phyloP scores from a whole-genome alignment of 2,113 vertebrate species.

The Osmerus mordax region DNA sequence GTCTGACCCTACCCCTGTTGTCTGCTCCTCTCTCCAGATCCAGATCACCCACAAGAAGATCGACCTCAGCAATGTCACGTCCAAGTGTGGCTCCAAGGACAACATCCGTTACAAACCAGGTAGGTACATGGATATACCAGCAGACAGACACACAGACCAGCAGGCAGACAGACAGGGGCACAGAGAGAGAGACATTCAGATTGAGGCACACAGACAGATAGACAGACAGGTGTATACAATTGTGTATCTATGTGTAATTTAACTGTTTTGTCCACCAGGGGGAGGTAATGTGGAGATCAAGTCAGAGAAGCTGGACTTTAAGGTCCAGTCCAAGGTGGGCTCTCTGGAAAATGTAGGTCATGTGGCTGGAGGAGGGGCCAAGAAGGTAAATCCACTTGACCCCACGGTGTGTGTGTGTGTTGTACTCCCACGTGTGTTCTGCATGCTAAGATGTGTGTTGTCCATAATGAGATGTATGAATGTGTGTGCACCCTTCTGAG shows the following conservation, averaged over 20 bases:
- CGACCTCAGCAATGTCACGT: slow-evolving; percentile 79
- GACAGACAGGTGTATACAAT: neutral
- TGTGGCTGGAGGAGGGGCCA: slow-evolving; percentile 82
- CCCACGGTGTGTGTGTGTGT: neutral
- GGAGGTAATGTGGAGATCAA: slow-evolving; percentile 90
- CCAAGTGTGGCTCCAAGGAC: slow-evolving; percentile 80
- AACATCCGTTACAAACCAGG: slow-evolving; percentile 91
- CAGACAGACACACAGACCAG: too few relatives aligned
- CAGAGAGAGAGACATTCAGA: too few relatives aligned
- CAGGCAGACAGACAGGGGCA: too few relatives aligned
- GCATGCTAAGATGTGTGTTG: too few relatives aligned
- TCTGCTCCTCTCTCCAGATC: slow-evolving; percentile 55
- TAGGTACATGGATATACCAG: slow-evolving; percentile 41
- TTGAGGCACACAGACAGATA: too few relatives aligned
- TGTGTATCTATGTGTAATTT: neutral
- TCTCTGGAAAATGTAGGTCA: slow-evolving; percentile 90
- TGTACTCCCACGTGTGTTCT: too few relatives aligned
- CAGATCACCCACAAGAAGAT: slow-evolving; percentile 83
- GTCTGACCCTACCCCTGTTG: neutral
- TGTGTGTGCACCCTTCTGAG: too few relatives aligned
- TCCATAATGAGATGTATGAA: too few relatives aligned
- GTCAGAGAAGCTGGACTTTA: slow-evolving; percentile 92
- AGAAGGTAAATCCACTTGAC: slow-evolving; percentile 74
- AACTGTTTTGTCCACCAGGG: slow-evolving; percentile 63
- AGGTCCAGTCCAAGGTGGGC: slow-evolving; percentile 87